These are phyloP conservation scores for Penaeus indicus DNA, from an alignment of 1,140 invertebrate species.

Conservation along the genomic window DNA sequence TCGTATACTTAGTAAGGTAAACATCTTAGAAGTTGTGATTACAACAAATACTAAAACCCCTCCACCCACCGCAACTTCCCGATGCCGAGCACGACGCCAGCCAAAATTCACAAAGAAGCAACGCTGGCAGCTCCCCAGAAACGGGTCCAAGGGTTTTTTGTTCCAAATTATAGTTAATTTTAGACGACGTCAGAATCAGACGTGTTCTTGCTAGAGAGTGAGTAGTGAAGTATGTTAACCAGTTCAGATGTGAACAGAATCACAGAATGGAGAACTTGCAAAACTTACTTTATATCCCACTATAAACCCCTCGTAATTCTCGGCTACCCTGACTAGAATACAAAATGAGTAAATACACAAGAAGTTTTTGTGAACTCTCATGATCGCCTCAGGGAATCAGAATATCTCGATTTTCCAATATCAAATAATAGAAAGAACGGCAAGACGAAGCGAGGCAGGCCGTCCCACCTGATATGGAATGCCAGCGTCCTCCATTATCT, in stretches of 20 bases:
- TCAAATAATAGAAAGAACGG: slow-evolving; percentile 11
- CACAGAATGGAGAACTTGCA: not conserved
- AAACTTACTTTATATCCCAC: slow-evolving; percentile 35
- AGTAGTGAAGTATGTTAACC: slow-evolving; percentile 21
- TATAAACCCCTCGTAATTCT: slow-evolving; percentile 40
- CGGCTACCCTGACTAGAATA: slow-evolving; percentile 50
- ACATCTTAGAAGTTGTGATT: too few relatives aligned
- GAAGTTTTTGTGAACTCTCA: not conserved
- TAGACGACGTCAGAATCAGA: slow-evolving; percentile 50
- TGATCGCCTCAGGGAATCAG: slow-evolving; percentile 24
- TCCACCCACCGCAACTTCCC: slow-evolving; percentile 30
- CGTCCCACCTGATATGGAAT: slow-evolving; percentile 63
- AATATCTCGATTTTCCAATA: slow-evolving; percentile 20
- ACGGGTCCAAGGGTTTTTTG: slow-evolving; percentile 58
- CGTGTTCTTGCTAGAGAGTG: slow-evolving; percentile 13
- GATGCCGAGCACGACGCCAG: slow-evolving; percentile 36
- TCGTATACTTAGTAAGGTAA: too few relatives aligned
- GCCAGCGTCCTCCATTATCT: slow-evolving; percentile 64
- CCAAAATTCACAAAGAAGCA: slow-evolving; percentile 63
- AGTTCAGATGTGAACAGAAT: too few relatives aligned
- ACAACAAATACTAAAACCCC: slow-evolving; percentile 3
- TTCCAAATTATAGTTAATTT: slow-evolving; percentile 63
- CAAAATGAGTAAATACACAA: slow-evolving; percentile 50
- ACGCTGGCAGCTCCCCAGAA: slow-evolving; percentile 57
- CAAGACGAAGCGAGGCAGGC: slow-evolving; percentile 49